Evolutionary conservation across 2,113 vertebrate genomes (phyloP).

Genomic region (Psittacus erithacus): DNA sequence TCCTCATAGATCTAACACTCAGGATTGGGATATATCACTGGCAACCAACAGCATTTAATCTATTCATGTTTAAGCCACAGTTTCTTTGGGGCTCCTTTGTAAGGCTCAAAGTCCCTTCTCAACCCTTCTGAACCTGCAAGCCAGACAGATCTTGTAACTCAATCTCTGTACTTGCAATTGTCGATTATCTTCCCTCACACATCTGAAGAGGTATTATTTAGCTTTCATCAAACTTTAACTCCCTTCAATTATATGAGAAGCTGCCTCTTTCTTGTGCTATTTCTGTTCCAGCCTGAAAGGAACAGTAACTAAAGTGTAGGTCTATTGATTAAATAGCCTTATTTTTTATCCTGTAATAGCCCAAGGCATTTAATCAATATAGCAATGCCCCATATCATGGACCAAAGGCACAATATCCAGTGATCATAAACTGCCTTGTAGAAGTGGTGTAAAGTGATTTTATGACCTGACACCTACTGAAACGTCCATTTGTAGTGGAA

Average conservation of each 20-base stretch:
- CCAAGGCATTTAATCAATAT: slow-evolving; percentile 65
- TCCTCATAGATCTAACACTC: not conserved
- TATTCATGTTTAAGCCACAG: not conserved
- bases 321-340: slow-evolving; percentile 67
- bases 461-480: slow-evolving; percentile 14
- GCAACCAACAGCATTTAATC: not conserved
- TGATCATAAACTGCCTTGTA: slow-evolving; percentile 36
- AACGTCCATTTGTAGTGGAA: not conserved
- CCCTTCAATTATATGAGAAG: not conserved
- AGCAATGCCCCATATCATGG: slow-evolving; percentile 42
- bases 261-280: slow-evolving; percentile 20
- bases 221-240: not conserved
- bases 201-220: slow-evolving; percentile 3
- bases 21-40: not conserved
- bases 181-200: slow-evolving; percentile 10
- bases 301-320: slow-evolving; percentile 58
- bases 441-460: slow-evolving; percentile 43
- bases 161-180: not conserved
- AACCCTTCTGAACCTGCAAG: not conserved
- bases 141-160: not conserved
- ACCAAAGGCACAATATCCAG: slow-evolving; percentile 32
- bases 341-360: slow-evolving; percentile 43
- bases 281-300: slow-evolving; percentile 44
- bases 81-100: not conserved
- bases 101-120: not conserved